phyloP scores from a whole-genome alignment of 2,888 invertebrate species.

The Patella caerulea region DNA sequence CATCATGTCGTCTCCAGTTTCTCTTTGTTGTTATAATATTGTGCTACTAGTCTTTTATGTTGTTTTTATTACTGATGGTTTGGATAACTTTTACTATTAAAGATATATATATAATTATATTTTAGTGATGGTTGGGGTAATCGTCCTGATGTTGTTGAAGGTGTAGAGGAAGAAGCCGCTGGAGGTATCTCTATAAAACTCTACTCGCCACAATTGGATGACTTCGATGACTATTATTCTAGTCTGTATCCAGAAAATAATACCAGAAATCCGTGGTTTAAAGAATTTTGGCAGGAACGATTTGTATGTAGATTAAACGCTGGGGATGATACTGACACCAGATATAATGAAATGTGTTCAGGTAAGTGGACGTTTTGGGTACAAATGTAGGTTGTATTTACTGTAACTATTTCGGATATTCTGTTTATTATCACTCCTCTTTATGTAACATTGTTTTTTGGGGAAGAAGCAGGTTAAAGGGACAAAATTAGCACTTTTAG shows the following conservation, averaged over 20 bases:
- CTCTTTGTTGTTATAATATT: too few species aligned
- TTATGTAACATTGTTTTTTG: too few species aligned
- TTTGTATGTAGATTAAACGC: conserved; percentile 76
- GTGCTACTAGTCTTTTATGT: too few species aligned
- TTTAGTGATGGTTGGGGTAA: conserved; percentile 84
- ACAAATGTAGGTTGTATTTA: too few species aligned
- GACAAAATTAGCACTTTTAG: too few species aligned
- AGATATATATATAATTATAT: conserved; percentile 24
- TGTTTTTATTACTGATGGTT: too few species aligned
- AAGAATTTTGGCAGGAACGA: conserved; percentile 83
- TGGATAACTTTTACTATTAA: too few species aligned
- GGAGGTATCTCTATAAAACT: conserved; percentile 83
- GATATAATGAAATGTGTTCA: conserved; percentile 46
- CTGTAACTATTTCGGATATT: too few species aligned
- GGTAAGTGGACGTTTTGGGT: conserved; percentile 41
- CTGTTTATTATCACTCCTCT: too few species aligned
- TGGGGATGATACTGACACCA: conserved; percentile 28
- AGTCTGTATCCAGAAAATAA: conserved; percentile 76
- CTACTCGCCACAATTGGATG: conserved; percentile 77
- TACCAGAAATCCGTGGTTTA: conserved; percentile 81
- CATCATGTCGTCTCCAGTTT: too few species aligned
- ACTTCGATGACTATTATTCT: conserved; percentile 79
- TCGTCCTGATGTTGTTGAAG: conserved; percentile 81
- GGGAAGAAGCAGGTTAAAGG: too few species aligned
- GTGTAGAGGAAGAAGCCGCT: conserved; percentile 76